A percentile compares a stretch with the other conserved stretches of the same genome.
phyloP scores from a whole-genome alignment of 2,888 invertebrate genomes.

The Zeuzera pyrina region DNA sequence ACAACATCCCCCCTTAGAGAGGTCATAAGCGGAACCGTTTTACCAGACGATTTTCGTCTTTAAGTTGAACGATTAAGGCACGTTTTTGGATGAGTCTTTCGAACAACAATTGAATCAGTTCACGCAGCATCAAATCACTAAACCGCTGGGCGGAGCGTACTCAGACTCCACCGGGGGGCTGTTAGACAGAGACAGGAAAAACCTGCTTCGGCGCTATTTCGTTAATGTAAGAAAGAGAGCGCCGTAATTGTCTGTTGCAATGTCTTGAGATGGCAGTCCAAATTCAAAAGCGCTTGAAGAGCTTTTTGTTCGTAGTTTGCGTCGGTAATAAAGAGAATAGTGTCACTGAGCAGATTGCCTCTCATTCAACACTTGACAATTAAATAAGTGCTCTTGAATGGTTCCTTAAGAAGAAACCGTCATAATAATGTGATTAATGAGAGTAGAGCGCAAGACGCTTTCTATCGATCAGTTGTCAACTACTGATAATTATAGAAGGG shows the following conservation, averaged over 20 bases:
- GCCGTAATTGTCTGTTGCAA: constrained; percentile 40
- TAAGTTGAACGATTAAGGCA: constrained; percentile 59
- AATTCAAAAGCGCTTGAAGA: constrained; percentile 58
- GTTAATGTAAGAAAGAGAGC: constrained; percentile 45
- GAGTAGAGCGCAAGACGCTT: constrained; percentile 43
- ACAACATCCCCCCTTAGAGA: constrained; percentile 60
- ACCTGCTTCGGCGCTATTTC: constrained; percentile 25
- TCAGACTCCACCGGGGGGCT: constrained; percentile 64
- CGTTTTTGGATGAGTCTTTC: constrained; percentile 49
- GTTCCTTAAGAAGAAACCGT: constrained; percentile 50
- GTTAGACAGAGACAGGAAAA: constrained; percentile 53
- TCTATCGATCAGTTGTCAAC: constrained; percentile 63
- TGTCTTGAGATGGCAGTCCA: constrained; percentile 52
- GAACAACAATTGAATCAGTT: constrained; percentile 72
- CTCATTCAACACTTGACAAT: constrained; percentile 67
- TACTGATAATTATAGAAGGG: constrained; percentile 59
- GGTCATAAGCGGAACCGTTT: constrained; percentile 62
- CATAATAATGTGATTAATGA: constrained; percentile 64
- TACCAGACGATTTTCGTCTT: constrained; percentile 67
- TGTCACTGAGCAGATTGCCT: constrained; percentile 69
- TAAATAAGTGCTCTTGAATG: constrained; percentile 65
- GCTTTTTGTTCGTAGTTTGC: constrained; percentile 63
- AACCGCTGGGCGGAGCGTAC: constrained; percentile 71
- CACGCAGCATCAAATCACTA: constrained; percentile 74
- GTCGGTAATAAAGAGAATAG: constrained; percentile 61